phyloP scores from a whole-genome alignment of 1,140 invertebrate genomes.

The Adelges cooleyi region DNA sequence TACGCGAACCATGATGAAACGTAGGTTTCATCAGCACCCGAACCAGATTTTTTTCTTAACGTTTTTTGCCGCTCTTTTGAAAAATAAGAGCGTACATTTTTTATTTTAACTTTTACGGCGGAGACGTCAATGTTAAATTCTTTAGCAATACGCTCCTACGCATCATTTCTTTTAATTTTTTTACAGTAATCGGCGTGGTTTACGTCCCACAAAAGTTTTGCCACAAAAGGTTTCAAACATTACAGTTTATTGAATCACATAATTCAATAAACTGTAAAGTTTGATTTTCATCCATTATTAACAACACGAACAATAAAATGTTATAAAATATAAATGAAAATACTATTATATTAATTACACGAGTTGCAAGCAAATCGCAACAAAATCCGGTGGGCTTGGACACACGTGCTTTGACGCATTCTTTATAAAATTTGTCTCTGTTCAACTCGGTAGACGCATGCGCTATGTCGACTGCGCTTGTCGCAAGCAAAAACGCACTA shows the following conservation, averaged over 20 bases:
- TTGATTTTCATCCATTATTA: not conserved
- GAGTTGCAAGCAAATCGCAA: not conserved
- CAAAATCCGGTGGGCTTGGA: not conserved
- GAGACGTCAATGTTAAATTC: not conserved
- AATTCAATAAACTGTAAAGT: not conserved
- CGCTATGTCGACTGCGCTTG: not conserved
- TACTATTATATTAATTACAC: not conserved
- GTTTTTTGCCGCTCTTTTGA: slow-evolving; percentile 1
- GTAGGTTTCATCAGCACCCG: slow-evolving; percentile 1
- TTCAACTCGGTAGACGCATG: slow-evolving; percentile 1
- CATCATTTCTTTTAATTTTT: slow-evolving; percentile 11
- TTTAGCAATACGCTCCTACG: not conserved
- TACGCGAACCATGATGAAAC: slow-evolving; percentile 1
- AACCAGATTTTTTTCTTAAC: slow-evolving; percentile 2
- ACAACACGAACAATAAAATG: not conserved
- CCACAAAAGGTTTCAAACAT: too few species aligned
- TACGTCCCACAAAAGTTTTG: not conserved
- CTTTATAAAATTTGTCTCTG: not conserved
- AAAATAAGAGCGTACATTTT: slow-evolving; percentile 13
- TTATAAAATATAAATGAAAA: not conserved
- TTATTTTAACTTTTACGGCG: slow-evolving; percentile 9
- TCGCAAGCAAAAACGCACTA: slow-evolving; percentile 2
- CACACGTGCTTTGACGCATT: not conserved
- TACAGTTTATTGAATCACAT: too few species aligned
- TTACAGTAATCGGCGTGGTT: not conserved